Conservation (phyloP, 2,113 vertebrate genomes). For the Trogon surrucura region DNA sequence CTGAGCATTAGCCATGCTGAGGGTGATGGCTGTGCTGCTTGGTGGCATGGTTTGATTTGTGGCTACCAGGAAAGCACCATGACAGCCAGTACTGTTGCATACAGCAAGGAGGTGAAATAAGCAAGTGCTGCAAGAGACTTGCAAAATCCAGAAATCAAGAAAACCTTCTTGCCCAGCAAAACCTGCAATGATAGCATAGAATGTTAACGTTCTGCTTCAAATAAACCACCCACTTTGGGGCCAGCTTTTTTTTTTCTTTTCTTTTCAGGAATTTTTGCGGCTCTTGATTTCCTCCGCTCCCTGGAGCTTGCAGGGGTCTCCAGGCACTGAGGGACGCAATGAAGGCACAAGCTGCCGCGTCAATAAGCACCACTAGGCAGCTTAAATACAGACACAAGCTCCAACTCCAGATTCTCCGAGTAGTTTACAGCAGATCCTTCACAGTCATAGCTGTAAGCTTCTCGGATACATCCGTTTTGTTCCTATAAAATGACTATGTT, state of each 20-base stretch:
- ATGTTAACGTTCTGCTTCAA: not conserved
- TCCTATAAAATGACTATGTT: not conserved
- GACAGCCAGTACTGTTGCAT: not conserved
- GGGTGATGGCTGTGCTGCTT: accelerated
- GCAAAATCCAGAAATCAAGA: not conserved
- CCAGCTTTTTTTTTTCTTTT: not conserved
- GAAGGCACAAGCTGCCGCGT: not conserved
- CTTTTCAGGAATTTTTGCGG: not conserved
- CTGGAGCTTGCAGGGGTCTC: not conserved
- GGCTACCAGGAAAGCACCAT: not conserved
- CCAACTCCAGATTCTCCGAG: not conserved
- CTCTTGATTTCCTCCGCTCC: not conserved
- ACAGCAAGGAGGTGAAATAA: not conserved
- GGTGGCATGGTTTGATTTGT: not conserved
- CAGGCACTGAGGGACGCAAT: not conserved
- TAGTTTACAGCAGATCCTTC: not conserved
- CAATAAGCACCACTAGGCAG: constrained; percentile 30
- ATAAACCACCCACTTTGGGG: not conserved
- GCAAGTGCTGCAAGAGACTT: not conserved
- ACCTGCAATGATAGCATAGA: not conserved
- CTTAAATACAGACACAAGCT: not conserved
- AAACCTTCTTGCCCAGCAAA: not conserved
- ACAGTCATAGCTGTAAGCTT: not conserved
- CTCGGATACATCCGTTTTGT: constrained; percentile 9
- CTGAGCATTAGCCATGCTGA: not conserved